Conservation (phyloP, 2,113 vertebrate genomes). For the Hemiscyllium ocellatum region DNA sequence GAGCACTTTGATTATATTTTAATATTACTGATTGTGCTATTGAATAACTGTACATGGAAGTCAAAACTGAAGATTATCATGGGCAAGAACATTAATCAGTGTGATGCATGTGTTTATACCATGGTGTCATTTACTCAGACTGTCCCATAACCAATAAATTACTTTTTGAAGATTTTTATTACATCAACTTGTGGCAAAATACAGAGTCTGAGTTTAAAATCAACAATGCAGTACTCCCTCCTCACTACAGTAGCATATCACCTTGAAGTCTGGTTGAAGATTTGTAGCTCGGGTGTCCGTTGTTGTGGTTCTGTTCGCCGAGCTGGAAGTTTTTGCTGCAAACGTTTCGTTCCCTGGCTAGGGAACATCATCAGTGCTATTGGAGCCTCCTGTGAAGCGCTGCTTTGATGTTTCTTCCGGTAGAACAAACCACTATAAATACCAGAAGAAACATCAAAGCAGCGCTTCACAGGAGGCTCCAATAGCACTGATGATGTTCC, state of each 20-base stretch:
- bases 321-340: too few relatives aligned
- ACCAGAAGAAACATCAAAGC: too few relatives aligned
- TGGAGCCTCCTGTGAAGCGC: too few relatives aligned
- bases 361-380: too few relatives aligned
- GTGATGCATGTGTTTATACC: background rate
- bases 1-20: background rate
- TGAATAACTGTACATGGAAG: background rate
- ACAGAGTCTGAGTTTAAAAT: background rate
- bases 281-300: too few relatives aligned
- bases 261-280: too few relatives aligned
- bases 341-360: too few relatives aligned
- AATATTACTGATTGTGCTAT: background rate
- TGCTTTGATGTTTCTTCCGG: too few relatives aligned
- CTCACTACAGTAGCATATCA: background rate
- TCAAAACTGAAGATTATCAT: background rate
- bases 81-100: background rate
- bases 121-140: background rate
- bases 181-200: background rate
- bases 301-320: too few relatives aligned
- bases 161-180: background rate
- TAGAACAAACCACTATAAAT: too few relatives aligned
- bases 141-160: background rate
- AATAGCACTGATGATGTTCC: too few relatives aligned
- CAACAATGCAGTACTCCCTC: background rate
- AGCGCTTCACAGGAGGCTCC: too few relatives aligned